Base-by-base conservation (phyloP, 2,797 vertebrate genomes). In the Podarcis siculus region DNA sequence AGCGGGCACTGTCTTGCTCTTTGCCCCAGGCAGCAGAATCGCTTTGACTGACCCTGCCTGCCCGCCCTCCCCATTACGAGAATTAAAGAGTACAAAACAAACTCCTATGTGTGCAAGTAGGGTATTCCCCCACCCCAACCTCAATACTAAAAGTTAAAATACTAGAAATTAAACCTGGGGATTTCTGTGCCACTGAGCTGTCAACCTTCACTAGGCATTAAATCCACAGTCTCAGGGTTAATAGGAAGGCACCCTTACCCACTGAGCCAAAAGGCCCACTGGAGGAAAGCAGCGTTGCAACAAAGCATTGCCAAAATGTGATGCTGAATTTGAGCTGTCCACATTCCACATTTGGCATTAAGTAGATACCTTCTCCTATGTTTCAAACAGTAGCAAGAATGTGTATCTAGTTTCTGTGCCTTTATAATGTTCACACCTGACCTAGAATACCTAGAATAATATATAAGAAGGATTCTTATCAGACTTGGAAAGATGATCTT, bases 331-430 rank as follows among this genome's bases (percentile, higher is more conserved):
- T 27, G 71, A 61, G 8, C 19, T 83, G 67, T 77, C 17, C 23
- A 10, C 5, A n/a, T 25, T 0, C 0, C 85, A 6, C 39, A 84
- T 45, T 0, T 0, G 0, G 35, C 83, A 27, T 4, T 15, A 55
- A 86, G 25, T 19, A 64, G 21, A 80, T n/a, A 61, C 66, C 35
- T 49, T 39, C 35, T 30, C 25, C 45, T n/a, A 23, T 66, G 83
- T 10, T 27, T 79, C 25, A 89, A 69, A 58, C 13, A 25, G 76
- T 75, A 27, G 42, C 30, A 82, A 87, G 1, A 7, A 3, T 5
- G 5, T 79, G 17, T 0, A 0, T 19, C 49, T 49, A 25, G 72
- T 76, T 77, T 2, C 0, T 39, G 30, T 37, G 67, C 77, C 5
- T 17, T 23, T 19, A 45, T 83, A 79, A 55, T 19, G 25, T 77